A percentile compares a stretch with the other conserved stretches of the same genome.
Conservation (phyloP, 2,797 vertebrate genomes). For the Helarctos malayanus region DNA sequence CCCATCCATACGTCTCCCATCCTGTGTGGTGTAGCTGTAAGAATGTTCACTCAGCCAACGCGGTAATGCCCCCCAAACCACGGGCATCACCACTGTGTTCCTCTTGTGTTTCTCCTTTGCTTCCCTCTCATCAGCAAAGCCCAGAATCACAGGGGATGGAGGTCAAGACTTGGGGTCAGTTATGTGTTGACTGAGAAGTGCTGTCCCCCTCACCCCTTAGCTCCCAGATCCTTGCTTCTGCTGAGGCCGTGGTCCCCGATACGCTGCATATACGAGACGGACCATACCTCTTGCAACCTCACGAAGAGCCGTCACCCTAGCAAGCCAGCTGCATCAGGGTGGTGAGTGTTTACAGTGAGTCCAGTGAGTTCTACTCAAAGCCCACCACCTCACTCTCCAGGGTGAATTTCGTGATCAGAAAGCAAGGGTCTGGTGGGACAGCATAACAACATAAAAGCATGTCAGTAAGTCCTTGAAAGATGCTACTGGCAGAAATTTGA, state of each 20-base stretch:
- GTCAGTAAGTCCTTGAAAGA: background rate
- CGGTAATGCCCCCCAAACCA: background rate
- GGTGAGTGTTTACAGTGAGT: background rate
- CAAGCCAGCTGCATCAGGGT: background rate
- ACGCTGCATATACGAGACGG: background rate
- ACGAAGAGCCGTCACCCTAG: too few species aligned
- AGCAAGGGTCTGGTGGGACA: background rate
- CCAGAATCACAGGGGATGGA: background rate
- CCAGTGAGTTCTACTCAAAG: background rate
- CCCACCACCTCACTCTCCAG: background rate
- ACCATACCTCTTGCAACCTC: background rate
- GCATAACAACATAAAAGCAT: background rate
- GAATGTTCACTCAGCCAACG: background rate
- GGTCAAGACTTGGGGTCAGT: background rate
- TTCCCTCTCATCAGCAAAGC: background rate
- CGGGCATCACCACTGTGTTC: background rate
- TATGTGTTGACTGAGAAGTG: background rate
- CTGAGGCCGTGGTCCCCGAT: too few species aligned
- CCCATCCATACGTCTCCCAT: background rate
- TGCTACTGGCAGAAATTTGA: background rate
- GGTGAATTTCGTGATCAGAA: background rate
- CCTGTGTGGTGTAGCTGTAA: background rate
- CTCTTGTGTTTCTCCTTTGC: background rate
- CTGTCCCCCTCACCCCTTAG: background rate
- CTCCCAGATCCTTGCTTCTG: background rate